Percentiles rank a stretch among this genome's conserved stretches.
Conservation (phyloP, 2,888 invertebrate species). For the Crossocerus cetratus region DNA sequence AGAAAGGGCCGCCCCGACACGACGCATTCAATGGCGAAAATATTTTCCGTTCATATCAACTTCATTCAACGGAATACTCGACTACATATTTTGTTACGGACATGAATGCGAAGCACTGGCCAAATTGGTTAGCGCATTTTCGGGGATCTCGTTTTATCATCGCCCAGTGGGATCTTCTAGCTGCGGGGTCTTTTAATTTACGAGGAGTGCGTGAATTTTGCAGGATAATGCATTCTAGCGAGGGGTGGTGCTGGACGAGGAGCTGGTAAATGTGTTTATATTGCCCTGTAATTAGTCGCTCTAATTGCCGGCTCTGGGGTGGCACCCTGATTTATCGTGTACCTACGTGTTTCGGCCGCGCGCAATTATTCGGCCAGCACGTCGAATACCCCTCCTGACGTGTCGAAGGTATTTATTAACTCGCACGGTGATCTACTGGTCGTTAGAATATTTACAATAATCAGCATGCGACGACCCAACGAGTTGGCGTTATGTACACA, state of each 20-base stretch:
- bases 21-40: too few relatives aligned
- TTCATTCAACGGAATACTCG: too few relatives aligned
- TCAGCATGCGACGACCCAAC: background rate
- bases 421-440: background rate
- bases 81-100: too few relatives aligned
- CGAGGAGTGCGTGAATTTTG: background rate
- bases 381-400: background rate
- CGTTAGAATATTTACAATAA: background rate
- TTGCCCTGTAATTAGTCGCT: constrained; percentile 1
- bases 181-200: too few relatives aligned
- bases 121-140: too few relatives aligned
- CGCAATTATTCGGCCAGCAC: background rate
- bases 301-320: background rate
- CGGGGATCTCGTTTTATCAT: too few relatives aligned
- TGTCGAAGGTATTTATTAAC: constrained; percentile 17
- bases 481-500: background rate
- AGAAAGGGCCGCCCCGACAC: too few relatives aligned
- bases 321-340: background rate
- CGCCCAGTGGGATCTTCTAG: too few relatives aligned
- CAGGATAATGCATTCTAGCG: background rate
- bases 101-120: too few relatives aligned
- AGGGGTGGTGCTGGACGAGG: background rate
- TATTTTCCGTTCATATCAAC: too few relatives aligned
- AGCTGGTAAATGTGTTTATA: background rate
- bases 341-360: background rate